Evolutionary conservation across 2,888 invertebrate species (phyloP), one percentile per base, ranked within the genome.

Genomic region (Heteropelma amictum): DNA sequence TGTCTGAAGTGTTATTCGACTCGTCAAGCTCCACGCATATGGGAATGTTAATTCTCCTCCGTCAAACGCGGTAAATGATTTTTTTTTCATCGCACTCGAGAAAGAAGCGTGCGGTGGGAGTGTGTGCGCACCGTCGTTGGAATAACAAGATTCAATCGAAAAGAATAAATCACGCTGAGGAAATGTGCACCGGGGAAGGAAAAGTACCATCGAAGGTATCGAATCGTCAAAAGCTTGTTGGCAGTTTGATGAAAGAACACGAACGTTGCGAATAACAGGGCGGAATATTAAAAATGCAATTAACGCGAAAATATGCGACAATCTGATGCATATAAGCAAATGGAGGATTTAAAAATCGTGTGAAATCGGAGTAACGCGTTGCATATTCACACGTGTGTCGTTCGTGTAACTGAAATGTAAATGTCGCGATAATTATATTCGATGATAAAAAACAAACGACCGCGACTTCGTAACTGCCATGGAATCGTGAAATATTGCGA

Each of bases 211-310:
- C 68, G 40, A 60, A 60, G 42, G 23, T 49, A 56, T 45, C 17
- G 69, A 69, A 63, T 17, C 45, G 21, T 17, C 35, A 64, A 40
- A 65, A 38, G 30, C 45, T 65, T 40, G 67, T 47, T 72, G 60
- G 58, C 64, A 72, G 64, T 21, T 65, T 30, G 67, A 65, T 58
- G 68, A 67, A 68, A 77, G 64, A 38, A 70, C 23, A 40, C 28
- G 45, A 49, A 53, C 56, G 6, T 53, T 63, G 45, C 45, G 49
- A 30, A 77, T 68, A 76, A 76, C 76, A 77, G 73, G 61, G 47
- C 35, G 80, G 86, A 86, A 86, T 87, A 84, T 85, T n/a, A 86
- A 83, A 86, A 87, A 87, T 87, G 88, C 89, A 89, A 89, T 89
- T 89, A 89, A 87, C 83, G 84, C 81, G 83, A 82, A 87, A 86